A percentile compares a stretch with the other conserved stretches of the same genome.
These are phyloP conservation scores for Rhabdomys dilectus DNA, from an alignment of 2,113 vertebrate species.

Conservation along the genomic window DNA sequence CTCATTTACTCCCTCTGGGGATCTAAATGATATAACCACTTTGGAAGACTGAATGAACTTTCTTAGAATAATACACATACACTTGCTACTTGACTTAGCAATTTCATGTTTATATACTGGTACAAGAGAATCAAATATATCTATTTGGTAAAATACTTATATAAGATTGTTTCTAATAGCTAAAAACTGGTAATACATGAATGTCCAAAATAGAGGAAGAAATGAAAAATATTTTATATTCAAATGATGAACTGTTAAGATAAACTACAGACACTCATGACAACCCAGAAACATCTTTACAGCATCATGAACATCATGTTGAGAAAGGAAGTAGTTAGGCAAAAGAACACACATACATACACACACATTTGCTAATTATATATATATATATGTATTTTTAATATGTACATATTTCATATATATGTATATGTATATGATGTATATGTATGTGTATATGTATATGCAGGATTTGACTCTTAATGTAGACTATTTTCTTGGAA, in stretches of 20 bases:
- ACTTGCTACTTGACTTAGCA: background rate
- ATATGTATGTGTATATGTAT: too few species aligned
- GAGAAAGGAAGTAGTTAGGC: background rate
- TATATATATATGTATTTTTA: too few species aligned
- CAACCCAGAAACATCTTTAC: background rate
- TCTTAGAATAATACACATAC: background rate
- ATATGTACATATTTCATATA: too few species aligned
- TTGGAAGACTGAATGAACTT: background rate
- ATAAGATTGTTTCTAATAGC: background rate
- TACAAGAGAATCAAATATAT: background rate
- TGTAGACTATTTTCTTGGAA: background rate
- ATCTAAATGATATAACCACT: background rate
- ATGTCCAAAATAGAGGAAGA: background rate
- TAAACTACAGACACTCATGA: background rate
- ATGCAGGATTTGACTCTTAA: background rate
- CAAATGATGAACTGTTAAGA: background rate
- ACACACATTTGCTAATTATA: too few species aligned
- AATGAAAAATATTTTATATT: background rate
- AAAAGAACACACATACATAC: background rate
- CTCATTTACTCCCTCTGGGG: background rate
- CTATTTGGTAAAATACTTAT: background rate
- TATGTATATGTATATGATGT: too few species aligned
- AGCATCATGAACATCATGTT: background rate
- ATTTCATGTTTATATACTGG: background rate
- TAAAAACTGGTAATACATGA: background rate